phyloP scores from a whole-genome alignment of 1,140 invertebrate species.

The Lepidurus apus region DNA sequence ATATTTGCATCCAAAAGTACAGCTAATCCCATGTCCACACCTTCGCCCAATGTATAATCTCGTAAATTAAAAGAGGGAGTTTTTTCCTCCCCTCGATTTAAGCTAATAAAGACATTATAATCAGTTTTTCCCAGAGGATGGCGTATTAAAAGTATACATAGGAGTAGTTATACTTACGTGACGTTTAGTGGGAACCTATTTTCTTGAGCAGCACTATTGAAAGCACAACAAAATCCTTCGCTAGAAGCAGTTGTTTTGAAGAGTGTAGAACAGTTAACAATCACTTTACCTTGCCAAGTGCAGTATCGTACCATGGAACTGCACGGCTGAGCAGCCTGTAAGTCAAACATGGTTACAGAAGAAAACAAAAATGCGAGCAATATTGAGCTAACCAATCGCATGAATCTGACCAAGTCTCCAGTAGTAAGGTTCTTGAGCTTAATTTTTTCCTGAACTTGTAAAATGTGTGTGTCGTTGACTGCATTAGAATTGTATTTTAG shows the following conservation, averaged over 20 bases:
- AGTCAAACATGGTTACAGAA: background rate
- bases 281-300: conserved; percentile 29
- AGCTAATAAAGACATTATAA: background rate
- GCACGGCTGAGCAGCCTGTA: conserved; percentile 29
- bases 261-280: conserved; percentile 28
- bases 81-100: background rate
- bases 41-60: conserved; percentile 17
- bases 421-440: conserved; percentile 26
- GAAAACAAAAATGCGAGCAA: background rate
- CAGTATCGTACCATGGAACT: conserved; percentile 26
- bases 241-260: conserved; percentile 29
- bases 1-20: conserved; percentile 33
- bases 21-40: conserved; percentile 32
- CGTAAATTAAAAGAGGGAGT: background rate
- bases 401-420: conserved; percentile 27
- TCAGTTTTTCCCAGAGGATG: too few species aligned
- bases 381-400: conserved; percentile 7
- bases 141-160: too few species aligned
- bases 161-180: background rate
- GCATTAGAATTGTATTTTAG: conserved; percentile 13
- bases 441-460: conserved; percentile 28
- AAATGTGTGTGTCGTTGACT: conserved; percentile 11
- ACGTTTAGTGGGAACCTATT: background rate
- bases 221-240: conserved; percentile 35
- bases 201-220: conserved; percentile 20